Base-by-base conservation (phyloP, 2,797 vertebrate genomes). In the Rachycentron canadum region DNA sequence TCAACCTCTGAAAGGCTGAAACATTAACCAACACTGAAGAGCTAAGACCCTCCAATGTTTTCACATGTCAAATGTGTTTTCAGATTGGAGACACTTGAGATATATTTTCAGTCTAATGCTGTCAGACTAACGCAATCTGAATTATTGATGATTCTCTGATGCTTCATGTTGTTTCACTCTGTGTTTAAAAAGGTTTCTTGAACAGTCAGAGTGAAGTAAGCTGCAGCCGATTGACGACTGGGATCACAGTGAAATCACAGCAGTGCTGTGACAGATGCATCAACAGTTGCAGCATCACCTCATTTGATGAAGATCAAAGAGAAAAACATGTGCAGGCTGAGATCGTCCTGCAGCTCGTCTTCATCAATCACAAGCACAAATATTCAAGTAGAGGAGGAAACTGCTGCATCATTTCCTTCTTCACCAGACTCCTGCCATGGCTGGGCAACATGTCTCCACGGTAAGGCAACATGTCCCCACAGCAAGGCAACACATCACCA, bases 271-370 rank as follows among this genome's bases (percentile, higher is more conserved):
- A 71, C 76, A 70, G 75, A 64, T 52, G 60, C 53, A 34, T 38
- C 38, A 77, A 70, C 60, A 53, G 68, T 55, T 64, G 52, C 71
- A 56, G 61, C 52, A 57, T 63, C 73, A 76, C 38, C 41, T 69
- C n/a, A 41, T 57, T 73, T 59, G 23, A 32, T 10, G 25, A 67
- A 47, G 62, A 73, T 79, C 69, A 73, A 73, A 73, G 58, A 49
- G 34, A 56, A 77, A 77, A 70, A 64, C 67, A 70, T 77, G 66
- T 69, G 74, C 59, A 63, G 59, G 73, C 21, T 61, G 28, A 40
- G 21, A 60, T 56, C 36, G 49, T 50, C 41, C 50, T 23, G 57
- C 53, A 23, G 47, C 57, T 52, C 36, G 7, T 73, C 50, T 38
- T 53, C 58, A 43, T 32, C 19, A 57, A 19, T 38, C 28, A 47